Evolutionary conservation across 2,797 vertebrate genomes (phyloP), one percentile per base, ranked within the genome.

Genomic region (Schizothorax lantsangensis): DNA sequence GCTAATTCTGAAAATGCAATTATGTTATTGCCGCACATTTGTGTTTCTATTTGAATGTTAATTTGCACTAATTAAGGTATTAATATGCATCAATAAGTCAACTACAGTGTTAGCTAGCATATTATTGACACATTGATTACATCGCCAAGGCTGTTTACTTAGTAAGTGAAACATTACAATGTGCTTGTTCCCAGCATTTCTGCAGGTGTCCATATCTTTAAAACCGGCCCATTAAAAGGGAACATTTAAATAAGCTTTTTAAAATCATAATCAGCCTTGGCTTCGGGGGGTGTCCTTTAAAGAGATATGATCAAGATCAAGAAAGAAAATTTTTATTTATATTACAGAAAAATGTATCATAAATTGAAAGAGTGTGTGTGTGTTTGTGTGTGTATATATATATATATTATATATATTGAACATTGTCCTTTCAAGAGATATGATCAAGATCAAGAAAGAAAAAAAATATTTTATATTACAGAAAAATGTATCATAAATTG

Each of bases 1-100:
- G 62, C 83, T 89, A 88, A 90, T 89, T 91, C 88, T 90, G 91
- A 85, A 89, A 91, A 89, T 86, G 92, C 93, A 91, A 92, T 91
- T 88, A 85, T 30, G 89, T 83, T 86, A 90, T 88, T 89, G 84
- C 84, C 19, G 72, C 84, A 73, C 74, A 84, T 89, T 89, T 89
- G 81, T 87, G 89, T 90, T 89, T 81, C 85, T 75, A 86, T 89
- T 75, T 90, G 84, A 89, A 90, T 87, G 86, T 86, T 89, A 89
- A 91, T 91, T 90, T 89, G 87, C 71, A 47, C 84, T 90, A 91
- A 91, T 91, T 84, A 88, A 84, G 81, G 86, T 88, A 89, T 91
- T 89, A 89, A 89, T 86, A 88, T 89, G 89, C 89, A 84, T 83
- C 88, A 89, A 89, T 88, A 89, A 89, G 88, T 90, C 89, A 89